Evolutionary conservation across 2,888 invertebrate genomes (phyloP).

Genomic region (Aproaerema taeniolella): DNA sequence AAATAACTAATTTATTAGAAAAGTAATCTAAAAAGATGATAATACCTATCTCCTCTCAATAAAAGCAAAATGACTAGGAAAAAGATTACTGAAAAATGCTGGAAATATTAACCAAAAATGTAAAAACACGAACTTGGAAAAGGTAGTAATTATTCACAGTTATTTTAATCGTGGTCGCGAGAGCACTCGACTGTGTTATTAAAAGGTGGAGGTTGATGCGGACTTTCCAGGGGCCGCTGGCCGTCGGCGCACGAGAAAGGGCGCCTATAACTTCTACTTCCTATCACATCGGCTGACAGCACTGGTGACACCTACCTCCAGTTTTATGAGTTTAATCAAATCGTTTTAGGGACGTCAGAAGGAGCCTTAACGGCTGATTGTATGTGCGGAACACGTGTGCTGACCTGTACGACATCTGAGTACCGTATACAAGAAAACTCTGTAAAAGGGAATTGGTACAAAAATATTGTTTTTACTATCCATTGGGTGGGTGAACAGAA

Average conservation of each 20-base stretch:
- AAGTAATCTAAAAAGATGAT: no score
- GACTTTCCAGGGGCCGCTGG: conserved; percentile 24
- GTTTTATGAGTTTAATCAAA: conserved; percentile 74
- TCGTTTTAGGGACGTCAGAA: conserved; percentile 61
- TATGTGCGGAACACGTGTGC: conserved; percentile 55
- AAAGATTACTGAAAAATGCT: no score
- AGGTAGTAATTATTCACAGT: conserved; percentile 50
- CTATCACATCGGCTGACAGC: conserved; percentile 34
- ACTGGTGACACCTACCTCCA: conserved; percentile 41
- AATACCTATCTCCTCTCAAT: no score
- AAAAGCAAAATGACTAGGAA: no score
- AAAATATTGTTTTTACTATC: conserved; percentile 43
- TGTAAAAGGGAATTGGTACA: conserved; percentile 37
- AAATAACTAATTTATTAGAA: no score
- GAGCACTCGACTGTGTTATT: conserved; percentile 71
- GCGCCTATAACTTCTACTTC: conserved; percentile 50
- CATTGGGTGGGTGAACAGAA: no score
- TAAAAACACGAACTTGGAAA: no score
- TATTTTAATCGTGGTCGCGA: conserved; percentile 58
- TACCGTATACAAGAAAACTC: conserved; percentile 29
- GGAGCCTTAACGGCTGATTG: conserved; percentile 57
- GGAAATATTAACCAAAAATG: no score
- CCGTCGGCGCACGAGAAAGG: conserved; percentile 45
- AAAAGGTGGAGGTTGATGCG: conserved; percentile 52
- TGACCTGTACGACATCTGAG: conserved; percentile 40